Base-by-base conservation (phyloP, 92 coral and sea anemone genomes). In the Hydrozoanthus gracilis region DNA sequence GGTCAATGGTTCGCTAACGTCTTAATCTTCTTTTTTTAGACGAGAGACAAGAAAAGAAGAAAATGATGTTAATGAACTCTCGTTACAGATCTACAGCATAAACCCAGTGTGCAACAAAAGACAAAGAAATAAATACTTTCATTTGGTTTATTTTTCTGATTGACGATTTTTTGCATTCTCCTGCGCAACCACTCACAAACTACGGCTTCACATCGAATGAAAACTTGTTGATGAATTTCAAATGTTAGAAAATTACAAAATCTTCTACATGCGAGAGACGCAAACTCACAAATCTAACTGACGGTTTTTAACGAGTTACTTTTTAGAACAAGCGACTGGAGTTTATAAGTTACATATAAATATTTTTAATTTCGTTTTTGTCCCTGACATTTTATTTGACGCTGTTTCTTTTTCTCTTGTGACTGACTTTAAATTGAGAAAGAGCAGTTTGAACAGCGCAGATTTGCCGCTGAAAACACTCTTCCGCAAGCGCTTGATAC, bases 291-390 rank as follows among this genome's bases (percentile, higher is more conserved):
- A 3, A 17, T 10, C 39, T 27, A n/a, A 8, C 18, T 20, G 62
- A 50, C 66, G 15, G 45, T n/a, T 12, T n/a, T 27, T 9, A 20
- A 17, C 20, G 47, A 62, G 48, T 6, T 12, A 3, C 67, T 47
- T 62, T 64, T 44, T n/a, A 27, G 71, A 49, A 65, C 72, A 44
- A 14, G 39, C 62, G 45, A 50, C 74, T 46, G 48, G 84, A 64
- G 85, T 80, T 80, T 45, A 80, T 80, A 80, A 80, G 85, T 80
- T 80, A 80, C 62, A 49, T 60, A 78, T 80, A 80, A 80, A 80
- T 80, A 80, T 20, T 80, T 62, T 48, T 14, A 27, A 74, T 18
- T 64, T 9, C 9, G 51, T 7, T 47, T 6, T 65, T 9, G 14
- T 62, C 73, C n/a, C 85, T 80, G 39, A 27, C 39, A 27, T 0